Evolutionary conservation across 2,888 invertebrate species (phyloP).

Genomic region (Scaptomyza cyrtandrae): DNA sequence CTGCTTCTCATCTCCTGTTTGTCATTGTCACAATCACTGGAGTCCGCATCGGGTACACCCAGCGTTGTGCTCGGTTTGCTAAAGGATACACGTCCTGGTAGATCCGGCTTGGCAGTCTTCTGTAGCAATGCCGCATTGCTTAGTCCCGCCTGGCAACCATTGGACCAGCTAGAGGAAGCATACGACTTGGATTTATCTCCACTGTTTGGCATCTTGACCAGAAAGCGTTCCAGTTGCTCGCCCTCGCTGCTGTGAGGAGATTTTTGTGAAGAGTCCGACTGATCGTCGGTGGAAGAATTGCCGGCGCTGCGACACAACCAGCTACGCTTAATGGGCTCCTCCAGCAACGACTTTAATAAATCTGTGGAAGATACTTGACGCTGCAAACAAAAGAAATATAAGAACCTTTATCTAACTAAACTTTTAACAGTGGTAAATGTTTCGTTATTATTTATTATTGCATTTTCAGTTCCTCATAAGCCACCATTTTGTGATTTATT

Average conservation of each 20-base stretch:
- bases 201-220: constrained; percentile 58
- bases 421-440: not conserved
- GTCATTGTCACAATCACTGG: constrained; percentile 83
- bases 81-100: constrained; percentile 84
- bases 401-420: not conserved
- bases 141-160: constrained; percentile 30
- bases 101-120: constrained; percentile 79
- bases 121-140: constrained; percentile 53
- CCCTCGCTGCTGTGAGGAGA: constrained; percentile 72
- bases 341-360: constrained; percentile 82
- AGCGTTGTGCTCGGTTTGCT: constrained; percentile 70
- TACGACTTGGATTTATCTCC: constrained; percentile 49
- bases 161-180: constrained; percentile 40
- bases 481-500: not conserved
- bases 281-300: constrained; percentile 76
- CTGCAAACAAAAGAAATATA: constrained; percentile 26
- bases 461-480: no score
- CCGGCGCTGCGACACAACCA: constrained; percentile 84
- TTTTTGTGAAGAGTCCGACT: constrained; percentile 70
- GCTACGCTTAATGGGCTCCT: constrained; percentile 85
- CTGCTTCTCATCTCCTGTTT: constrained; percentile 66
- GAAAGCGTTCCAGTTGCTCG: constrained; percentile 68
- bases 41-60: constrained; percentile 69
- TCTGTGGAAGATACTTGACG: constrained; percentile 82
- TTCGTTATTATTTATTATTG: not conserved